phyloP scores from a whole-genome alignment of 2,113 vertebrate genomes.

The Nothocercus nigrocapillus region DNA sequence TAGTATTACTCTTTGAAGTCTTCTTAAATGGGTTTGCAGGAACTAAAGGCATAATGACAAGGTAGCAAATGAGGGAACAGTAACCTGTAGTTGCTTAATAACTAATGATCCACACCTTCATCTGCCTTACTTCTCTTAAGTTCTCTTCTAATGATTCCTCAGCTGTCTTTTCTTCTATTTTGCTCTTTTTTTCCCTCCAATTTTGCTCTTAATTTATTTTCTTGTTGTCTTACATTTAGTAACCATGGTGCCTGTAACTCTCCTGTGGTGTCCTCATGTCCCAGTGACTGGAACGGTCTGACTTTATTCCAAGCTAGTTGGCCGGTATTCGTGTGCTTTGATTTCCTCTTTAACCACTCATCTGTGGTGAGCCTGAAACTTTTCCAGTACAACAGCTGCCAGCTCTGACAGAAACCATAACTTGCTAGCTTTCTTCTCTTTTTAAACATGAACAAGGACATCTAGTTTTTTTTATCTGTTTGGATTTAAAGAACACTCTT shows the following conservation, averaged over 20 bases:
- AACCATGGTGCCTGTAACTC: neutral
- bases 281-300: constrained; percentile 15
- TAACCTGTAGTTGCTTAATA: neutral
- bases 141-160: neutral
- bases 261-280: neutral
- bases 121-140: neutral
- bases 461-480: neutral
- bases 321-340: neutral
- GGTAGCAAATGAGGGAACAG: neutral
- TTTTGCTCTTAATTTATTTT: neutral
- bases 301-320: constrained; percentile 30
- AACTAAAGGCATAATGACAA: neutral
- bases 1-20: neutral
- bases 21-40: neutral
- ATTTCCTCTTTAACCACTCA: constrained; percentile 44
- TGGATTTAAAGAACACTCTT: neutral
- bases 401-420: constrained; percentile 28
- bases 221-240: neutral
- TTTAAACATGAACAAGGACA: neutral
- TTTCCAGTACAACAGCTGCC: constrained; percentile 25
- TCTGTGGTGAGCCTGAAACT: constrained; percentile 46
- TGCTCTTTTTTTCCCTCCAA: neutral
- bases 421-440: neutral
- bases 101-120: neutral
- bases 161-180: neutral